Evolutionary conservation across 2,888 invertebrate species (phyloP).

Genomic region (Eumerus sabulonum): DNA sequence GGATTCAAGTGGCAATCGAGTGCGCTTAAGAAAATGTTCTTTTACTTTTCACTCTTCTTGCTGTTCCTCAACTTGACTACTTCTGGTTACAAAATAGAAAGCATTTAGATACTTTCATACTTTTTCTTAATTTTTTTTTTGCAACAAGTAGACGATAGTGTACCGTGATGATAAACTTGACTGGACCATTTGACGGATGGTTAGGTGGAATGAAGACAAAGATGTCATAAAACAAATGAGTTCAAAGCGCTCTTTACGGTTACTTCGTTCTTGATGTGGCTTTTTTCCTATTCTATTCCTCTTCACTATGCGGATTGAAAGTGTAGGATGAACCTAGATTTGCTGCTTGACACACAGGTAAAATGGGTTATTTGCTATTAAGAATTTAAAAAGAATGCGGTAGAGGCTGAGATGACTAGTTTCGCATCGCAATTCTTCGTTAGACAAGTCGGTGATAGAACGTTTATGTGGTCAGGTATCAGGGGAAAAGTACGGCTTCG

Average conservation of each 20-base stretch:
- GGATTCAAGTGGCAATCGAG: constrained; percentile 25
- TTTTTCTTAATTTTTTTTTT: constrained; percentile 7
- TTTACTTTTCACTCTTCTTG: neutral
- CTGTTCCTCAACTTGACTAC: neutral
- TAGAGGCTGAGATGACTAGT: too few relatives aligned
- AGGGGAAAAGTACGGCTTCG: too few relatives aligned
- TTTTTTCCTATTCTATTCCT: too few relatives aligned
- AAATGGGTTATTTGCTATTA: constrained; percentile 46
- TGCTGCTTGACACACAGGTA: neutral
- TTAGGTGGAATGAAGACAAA: constrained; percentile 19
- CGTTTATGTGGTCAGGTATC: too few relatives aligned
- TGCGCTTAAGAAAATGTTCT: constrained; percentile 22
- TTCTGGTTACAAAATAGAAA: constrained; percentile 13
- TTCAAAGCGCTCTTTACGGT: constrained; percentile 47
- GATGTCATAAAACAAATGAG: constrained; percentile 37
- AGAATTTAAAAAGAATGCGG: constrained; percentile 46
- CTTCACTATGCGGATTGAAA: neutral
- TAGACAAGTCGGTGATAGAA: too few relatives aligned
- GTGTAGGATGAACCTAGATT: constrained; percentile 54
- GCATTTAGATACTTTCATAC: constrained; percentile 10
- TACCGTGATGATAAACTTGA: constrained; percentile 7
- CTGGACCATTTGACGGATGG: neutral
- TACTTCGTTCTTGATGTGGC: constrained; percentile 2
- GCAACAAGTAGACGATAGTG: constrained; percentile 9
- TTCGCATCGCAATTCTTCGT: too few relatives aligned